Conservation (phyloP, 1,140 invertebrate species). For the Reticulitermes speratus region DNA sequence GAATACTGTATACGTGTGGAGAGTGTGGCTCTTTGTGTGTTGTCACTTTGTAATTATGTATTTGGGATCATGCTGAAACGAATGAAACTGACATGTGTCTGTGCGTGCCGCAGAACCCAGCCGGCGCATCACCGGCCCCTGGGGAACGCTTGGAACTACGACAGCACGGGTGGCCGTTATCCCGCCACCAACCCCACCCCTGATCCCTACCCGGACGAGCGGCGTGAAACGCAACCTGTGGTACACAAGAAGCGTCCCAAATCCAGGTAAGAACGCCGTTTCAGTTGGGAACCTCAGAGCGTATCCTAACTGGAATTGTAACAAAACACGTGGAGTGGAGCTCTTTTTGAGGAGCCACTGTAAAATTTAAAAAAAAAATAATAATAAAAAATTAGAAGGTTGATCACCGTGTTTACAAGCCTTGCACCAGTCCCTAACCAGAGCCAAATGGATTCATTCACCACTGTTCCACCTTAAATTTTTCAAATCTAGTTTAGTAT, state of each 20-base stretch:
- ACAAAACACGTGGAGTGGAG: too few relatives aligned
- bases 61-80: background rate
- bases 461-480: too few relatives aligned
- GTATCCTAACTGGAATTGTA: too few relatives aligned
- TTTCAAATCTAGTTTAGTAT: too few relatives aligned
- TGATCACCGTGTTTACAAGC: too few relatives aligned
- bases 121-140: constrained; percentile 38
- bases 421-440: background rate
- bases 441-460: background rate
- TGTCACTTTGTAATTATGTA: too few relatives aligned
- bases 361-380: too few relatives aligned
- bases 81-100: background rate
- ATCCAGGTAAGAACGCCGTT: constrained; percentile 47
- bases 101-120: constrained; percentile 30
- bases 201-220: constrained; percentile 41
- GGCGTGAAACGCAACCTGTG: constrained; percentile 39
- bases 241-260: constrained; percentile 50
- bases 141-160: constrained; percentile 41
- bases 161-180: constrained; percentile 39
- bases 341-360: too few relatives aligned
- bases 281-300: background rate
- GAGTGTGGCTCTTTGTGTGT: too few relatives aligned
- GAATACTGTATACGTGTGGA: too few relatives aligned
- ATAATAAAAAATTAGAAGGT: too few relatives aligned
- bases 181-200: constrained; percentile 39